Base-by-base conservation (phyloP, 2,797 vertebrate species). In the Chloroceryle inda region DNA sequence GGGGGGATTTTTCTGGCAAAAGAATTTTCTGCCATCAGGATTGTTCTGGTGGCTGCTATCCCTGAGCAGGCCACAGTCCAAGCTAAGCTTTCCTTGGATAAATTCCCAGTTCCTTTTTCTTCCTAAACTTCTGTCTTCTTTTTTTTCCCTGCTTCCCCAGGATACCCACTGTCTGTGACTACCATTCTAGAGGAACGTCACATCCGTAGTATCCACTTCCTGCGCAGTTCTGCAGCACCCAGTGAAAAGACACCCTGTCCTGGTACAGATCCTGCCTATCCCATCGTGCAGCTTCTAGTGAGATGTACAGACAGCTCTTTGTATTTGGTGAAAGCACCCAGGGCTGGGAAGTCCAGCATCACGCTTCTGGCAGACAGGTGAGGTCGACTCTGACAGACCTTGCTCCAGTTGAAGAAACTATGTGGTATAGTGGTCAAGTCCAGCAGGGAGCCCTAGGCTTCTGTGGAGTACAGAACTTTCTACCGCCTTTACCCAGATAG, bases 241-340 rank as follows among this genome's bases (percentile, higher is more conserved):
- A 5, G 58, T 5, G 77, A 96, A 62, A 93, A 89, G 47, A 84
- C 77, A 12, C 15, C 75, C 76, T 89, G 62, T 20, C 71, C 74
- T 4, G 85, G 81, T 53, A 4, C 75, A 79, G 74, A 44, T 22
- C 72, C 87, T 2, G 67, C 66, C 38, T 52, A 37, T 49, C 92
- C 96, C 40, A 88, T 94, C 5, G 77, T 98, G 49, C 95, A 97
- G 71, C 97, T 99, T 50, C 90, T 98, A 37, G 97, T 98, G 75
- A 75, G 98, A 12, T 98, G 98, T 94, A 98, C 98, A 55, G 98
- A 98, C 72, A 98, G 98, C 56, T 97, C 97, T 15, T 96, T 98
- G 38, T 97, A 98, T 50, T 93, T 98, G 35, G 71, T 99, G 78
- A 97, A 96, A 40, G 96, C 97, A 72, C 89, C 92, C 3, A 69